These are phyloP conservation scores for Chrysodeixis includens DNA, from an alignment of 2,888 invertebrate genomes.

Conservation along the genomic window DNA sequence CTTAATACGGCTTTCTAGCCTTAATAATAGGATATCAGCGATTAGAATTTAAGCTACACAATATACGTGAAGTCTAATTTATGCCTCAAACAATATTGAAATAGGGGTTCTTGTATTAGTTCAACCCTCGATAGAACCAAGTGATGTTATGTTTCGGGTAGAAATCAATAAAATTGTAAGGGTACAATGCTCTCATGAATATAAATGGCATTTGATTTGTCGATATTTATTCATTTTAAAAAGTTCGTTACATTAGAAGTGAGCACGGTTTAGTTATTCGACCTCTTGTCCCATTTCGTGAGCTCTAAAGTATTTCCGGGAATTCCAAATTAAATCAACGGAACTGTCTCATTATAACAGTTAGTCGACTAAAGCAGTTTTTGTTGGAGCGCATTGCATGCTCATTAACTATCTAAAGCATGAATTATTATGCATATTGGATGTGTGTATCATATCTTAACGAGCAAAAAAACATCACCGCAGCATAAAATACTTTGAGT, in stretches of 20 bases:
- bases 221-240: conserved; percentile 10
- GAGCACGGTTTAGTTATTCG: conserved; percentile 24
- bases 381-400: neutral
- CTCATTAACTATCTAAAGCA: neutral
- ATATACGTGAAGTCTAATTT: neutral
- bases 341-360: conserved; percentile 49
- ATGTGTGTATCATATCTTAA: neutral
- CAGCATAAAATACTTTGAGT: too few relatives aligned
- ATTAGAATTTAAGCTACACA: neutral
- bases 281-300: conserved; percentile 59
- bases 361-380: conserved; percentile 24
- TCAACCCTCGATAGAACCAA: neutral
- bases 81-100: neutral
- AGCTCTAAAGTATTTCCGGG: conserved; percentile 67
- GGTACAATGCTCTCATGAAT: conserved; percentile 27
- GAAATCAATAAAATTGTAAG: conserved; percentile 20
- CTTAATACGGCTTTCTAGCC: neutral
- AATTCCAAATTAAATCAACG: conserved; percentile 65
- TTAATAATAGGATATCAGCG: neutral
- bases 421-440: neutral
- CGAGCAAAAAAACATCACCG: conserved; percentile 10
- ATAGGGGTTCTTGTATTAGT: neutral
- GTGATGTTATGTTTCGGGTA: conserved; percentile 1
- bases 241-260: conserved; percentile 8
- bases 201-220: conserved; percentile 18